These are phyloP conservation scores for Parnassius orleans DNA, from an alignment of 2,888 invertebrate species.

Conservation along the genomic window DNA sequence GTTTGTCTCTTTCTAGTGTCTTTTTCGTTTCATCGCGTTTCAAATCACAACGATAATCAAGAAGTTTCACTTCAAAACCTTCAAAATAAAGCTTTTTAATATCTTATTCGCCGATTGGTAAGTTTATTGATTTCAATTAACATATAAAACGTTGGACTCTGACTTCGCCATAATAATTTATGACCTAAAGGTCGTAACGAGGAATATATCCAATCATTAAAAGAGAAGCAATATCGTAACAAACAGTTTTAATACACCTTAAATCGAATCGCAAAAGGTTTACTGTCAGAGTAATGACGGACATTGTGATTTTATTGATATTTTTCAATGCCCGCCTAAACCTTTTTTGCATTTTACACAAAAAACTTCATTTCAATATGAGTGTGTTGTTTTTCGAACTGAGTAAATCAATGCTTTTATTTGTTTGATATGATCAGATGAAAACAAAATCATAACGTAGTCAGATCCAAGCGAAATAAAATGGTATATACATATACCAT, in stretches of 20 bases:
- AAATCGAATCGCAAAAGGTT: slow-evolving; percentile 23
- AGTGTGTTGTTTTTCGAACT: too few relatives aligned
- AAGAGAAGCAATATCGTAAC: slow-evolving; percentile 26
- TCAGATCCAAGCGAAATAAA: too few relatives aligned
- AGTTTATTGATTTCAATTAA: slow-evolving; percentile 40
- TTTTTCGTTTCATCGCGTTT: too few relatives aligned
- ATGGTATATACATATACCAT: too few relatives aligned
- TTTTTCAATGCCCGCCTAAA: slow-evolving; percentile 1
- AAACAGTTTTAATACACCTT: slow-evolving; percentile 27
- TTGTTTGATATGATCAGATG: too few relatives aligned
- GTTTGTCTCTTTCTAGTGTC: too few relatives aligned
- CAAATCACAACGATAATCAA: too few relatives aligned
- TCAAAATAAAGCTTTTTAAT: too few relatives aligned
- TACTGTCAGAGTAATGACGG: slow-evolving; percentile 15
- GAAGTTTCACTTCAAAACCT: too few relatives aligned
- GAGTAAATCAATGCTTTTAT: too few relatives aligned
- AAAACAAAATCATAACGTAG: too few relatives aligned
- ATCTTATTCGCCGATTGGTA: neutral
- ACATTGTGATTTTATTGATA: slow-evolving; percentile 21
- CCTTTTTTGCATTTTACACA: slow-evolving; percentile 1
- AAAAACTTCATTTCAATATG: too few relatives aligned
- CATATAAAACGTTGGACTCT: slow-evolving; percentile 48
- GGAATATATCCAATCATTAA: slow-evolving; percentile 29
- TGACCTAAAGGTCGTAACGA: slow-evolving; percentile 36
- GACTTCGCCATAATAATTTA: slow-evolving; percentile 39